Evolutionary conservation across 2,888 invertebrate species (phyloP).

Genomic region (Sylvicola cinctus): DNA sequence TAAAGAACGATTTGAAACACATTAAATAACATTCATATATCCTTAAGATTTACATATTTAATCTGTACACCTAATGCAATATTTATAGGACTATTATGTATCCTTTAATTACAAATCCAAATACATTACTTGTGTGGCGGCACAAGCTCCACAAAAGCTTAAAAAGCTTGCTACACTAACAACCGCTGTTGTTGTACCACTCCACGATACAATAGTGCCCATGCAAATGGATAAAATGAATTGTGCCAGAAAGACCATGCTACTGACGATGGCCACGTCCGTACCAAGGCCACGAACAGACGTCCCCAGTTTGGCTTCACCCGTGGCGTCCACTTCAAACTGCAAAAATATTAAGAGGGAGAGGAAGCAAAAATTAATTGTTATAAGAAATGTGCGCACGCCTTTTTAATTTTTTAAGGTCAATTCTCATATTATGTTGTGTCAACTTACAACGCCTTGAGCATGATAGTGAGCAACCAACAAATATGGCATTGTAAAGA

Average conservation of each 20-base stretch:
- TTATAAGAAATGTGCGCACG: not conserved
- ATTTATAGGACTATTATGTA: no score
- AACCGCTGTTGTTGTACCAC: slow-evolving; percentile 74
- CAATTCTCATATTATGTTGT: not conserved
- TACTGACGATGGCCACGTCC: slow-evolving; percentile 83
- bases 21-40: no score
- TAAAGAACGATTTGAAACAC: no score
- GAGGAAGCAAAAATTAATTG: slow-evolving; percentile 4
- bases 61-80: no score
- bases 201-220: slow-evolving; percentile 60
- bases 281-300: slow-evolving; percentile 80
- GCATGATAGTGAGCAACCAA: slow-evolving; percentile 87
- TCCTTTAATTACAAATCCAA: slow-evolving; percentile 70
- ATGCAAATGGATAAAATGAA: slow-evolving; percentile 72
- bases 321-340: slow-evolving; percentile 37
- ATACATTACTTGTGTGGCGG: slow-evolving; percentile 77
- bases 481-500: slow-evolving; percentile 93
- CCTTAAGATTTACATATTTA: no score
- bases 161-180: slow-evolving; percentile 67
- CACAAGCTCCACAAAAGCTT: slow-evolving; percentile 64
- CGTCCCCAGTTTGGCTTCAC: slow-evolving; percentile 32
- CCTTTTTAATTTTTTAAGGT: no score
- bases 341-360: slow-evolving; percentile 17
- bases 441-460: slow-evolving; percentile 54
- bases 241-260: slow-evolving; percentile 92